phyloP scores from a whole-genome alignment of 2,888 invertebrate species.

The Cosmia pyralina region DNA sequence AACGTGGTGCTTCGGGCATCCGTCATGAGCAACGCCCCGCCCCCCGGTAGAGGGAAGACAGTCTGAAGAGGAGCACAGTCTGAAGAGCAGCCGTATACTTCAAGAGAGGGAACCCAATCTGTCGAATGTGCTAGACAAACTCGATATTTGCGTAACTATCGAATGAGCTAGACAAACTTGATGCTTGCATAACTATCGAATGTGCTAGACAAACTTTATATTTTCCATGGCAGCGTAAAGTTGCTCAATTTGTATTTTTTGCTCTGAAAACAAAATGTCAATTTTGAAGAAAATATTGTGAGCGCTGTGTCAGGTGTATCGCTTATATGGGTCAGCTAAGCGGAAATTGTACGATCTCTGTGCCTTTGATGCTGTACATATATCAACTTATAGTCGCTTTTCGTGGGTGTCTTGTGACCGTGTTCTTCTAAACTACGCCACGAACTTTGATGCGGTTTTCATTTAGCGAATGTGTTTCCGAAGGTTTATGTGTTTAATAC shows the following conservation, averaged over 20 bases:
- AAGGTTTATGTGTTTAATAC: background rate
- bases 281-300: conserved; percentile 31
- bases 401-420: background rate
- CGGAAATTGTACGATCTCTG: background rate
- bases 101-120: too few relatives aligned
- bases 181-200: conserved; percentile 33
- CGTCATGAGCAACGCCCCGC: too few relatives aligned
- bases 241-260: conserved; percentile 12
- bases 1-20: too few relatives aligned
- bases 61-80: too few relatives aligned
- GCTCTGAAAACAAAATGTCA: conserved; percentile 6
- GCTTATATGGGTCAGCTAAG: background rate
- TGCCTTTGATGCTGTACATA: background rate
- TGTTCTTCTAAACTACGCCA: background rate
- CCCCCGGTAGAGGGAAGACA: too few relatives aligned
- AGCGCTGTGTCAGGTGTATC: conserved; percentile 1
- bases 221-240: conserved; percentile 19
- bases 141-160: conserved; percentile 17
- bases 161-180: conserved; percentile 26
- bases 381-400: too few relatives aligned
- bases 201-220: conserved; percentile 31
- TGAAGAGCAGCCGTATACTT: too few relatives aligned
- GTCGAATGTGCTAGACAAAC: too few relatives aligned
- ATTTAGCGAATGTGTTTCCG: background rate
- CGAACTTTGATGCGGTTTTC: background rate